Percentiles rank a stretch among this genome's conserved stretches.
These are phyloP conservation scores for Acanthornis magna DNA, from an alignment of 2,797 vertebrate species.

Conservation along the genomic window DNA sequence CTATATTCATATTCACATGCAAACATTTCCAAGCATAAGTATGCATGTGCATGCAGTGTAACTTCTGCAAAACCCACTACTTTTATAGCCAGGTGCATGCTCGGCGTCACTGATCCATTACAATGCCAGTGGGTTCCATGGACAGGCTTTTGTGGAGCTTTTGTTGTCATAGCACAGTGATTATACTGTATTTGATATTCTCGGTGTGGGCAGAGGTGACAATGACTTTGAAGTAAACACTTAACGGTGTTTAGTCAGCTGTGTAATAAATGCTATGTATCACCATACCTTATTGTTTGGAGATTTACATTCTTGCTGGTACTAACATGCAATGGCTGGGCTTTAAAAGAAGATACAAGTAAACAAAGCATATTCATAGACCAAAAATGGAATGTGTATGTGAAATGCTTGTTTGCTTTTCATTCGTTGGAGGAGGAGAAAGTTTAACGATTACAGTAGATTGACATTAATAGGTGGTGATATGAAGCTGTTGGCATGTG, in stretches of 20 bases:
- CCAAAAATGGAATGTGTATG: background rate
- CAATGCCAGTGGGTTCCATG: background rate
- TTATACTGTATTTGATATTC: conserved; percentile 10
- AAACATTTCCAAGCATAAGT: background rate
- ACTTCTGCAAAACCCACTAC: background rate
- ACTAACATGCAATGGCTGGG: background rate
- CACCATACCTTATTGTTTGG: background rate
- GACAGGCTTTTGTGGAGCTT: background rate
- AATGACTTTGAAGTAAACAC: conserved; percentile 12
- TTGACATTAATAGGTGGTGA: background rate
- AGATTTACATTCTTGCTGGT: background rate
- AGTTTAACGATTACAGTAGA: background rate
- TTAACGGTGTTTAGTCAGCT: background rate
- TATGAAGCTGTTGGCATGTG: background rate
- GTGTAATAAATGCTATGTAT: background rate
- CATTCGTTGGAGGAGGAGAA: background rate
- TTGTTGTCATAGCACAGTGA: background rate
- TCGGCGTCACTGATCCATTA: background rate
- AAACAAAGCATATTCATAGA: background rate
- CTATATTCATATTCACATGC: fast-evolving
- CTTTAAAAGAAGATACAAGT: background rate
- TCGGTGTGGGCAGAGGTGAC: background rate
- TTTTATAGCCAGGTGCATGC: background rate
- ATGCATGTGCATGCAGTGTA: fast-evolving
- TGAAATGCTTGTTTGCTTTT: background rate